phyloP scores from a whole-genome alignment of 2,888 invertebrate genomes.

The Rhingia campestris region DNA sequence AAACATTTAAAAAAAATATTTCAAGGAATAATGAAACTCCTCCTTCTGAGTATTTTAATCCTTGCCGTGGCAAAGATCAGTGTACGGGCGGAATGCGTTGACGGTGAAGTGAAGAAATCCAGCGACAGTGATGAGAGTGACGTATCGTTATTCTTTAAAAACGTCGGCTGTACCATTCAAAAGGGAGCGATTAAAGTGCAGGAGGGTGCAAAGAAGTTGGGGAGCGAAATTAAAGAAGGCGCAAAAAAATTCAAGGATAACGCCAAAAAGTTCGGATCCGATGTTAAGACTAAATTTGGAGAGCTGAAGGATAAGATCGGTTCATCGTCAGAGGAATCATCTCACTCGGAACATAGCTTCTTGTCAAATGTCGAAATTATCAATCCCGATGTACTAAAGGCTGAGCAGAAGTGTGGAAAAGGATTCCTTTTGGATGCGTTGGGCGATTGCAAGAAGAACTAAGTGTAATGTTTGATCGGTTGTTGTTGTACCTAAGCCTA shows the following conservation, averaged over 20 bases:
- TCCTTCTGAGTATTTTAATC: slow-evolving; percentile 65
- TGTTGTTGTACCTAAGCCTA: background rate
- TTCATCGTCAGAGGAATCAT: slow-evolving; percentile 78
- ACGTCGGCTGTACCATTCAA: slow-evolving; percentile 79
- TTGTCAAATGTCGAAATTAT: slow-evolving; percentile 79
- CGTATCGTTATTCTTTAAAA: slow-evolving; percentile 79
- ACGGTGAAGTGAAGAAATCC: slow-evolving; percentile 78
- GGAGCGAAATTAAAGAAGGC: slow-evolving; percentile 78
- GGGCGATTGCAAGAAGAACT: slow-evolving; percentile 79
- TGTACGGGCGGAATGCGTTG: slow-evolving; percentile 77
- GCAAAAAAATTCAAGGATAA: slow-evolving; percentile 79
- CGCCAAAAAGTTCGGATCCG: slow-evolving; percentile 79
- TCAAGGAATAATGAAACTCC: slow-evolving; percentile 47
- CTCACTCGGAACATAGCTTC: slow-evolving; percentile 74
- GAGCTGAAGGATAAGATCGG: slow-evolving; percentile 79
- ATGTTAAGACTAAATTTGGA: slow-evolving; percentile 78
- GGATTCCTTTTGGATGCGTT: slow-evolving; percentile 81
- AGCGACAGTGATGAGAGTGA: slow-evolving; percentile 77
- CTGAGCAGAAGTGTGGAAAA: slow-evolving; percentile 80
- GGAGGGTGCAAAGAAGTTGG: slow-evolving; percentile 79
- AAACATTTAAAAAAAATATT: slow-evolving; percentile 11
- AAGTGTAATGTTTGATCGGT: background rate
- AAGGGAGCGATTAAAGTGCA: slow-evolving; percentile 78
- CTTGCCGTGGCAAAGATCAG: slow-evolving; percentile 49
- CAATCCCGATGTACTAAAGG: slow-evolving; percentile 79